Base-by-base conservation (phyloP, 2,113 vertebrate genomes). In the Rhinoderma darwinii region DNA sequence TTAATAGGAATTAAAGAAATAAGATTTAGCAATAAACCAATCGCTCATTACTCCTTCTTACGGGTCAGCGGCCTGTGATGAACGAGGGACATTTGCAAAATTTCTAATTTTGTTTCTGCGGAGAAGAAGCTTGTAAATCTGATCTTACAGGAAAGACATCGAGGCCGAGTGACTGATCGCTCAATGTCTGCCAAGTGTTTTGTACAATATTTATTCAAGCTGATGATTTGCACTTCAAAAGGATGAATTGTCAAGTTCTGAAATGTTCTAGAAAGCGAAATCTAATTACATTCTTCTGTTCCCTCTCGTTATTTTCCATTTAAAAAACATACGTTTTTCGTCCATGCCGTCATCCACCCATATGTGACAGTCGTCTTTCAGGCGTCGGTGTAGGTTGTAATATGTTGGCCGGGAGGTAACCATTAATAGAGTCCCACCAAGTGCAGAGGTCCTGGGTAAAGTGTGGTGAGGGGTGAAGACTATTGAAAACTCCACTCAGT, bases 161-260 rank as follows among this genome's bases (percentile, higher is more conserved):
- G 9, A 10, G 68, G 68, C 66, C 18, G 66, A 70, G 30, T 70
- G 63, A 66, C 56, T 32, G 66, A 39, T 22, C 11, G 18, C 35
- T 41, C 68, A 72, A 72, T 39, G 35, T 18, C 66, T 37, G 66
- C 32, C 0, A 18, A 18, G 66, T 15, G 32, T 30, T 35, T 37
- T 35, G 18, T 72, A 41, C 68, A 72, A 72, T 72, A 25, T 72
- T 41, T 72, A 39, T 39, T 72, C 20, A 25, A 3, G 20, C 35
- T 41, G 35, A 72, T 39, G 68, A 72, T 41, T 41, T 72, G 68
- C 68, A 72, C 68, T 72, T 39, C 68, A 72, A 72, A n/a, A 72
- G 37, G 37, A 72, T 72, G 18, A 25, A 70, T 41, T 72, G 35
- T 72, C 68, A 22, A 11, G 35, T 8, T 35, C 4, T 9, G 41